Conservation (phyloP, 2,797 vertebrate species). For the Nannoperca australis region DNA sequence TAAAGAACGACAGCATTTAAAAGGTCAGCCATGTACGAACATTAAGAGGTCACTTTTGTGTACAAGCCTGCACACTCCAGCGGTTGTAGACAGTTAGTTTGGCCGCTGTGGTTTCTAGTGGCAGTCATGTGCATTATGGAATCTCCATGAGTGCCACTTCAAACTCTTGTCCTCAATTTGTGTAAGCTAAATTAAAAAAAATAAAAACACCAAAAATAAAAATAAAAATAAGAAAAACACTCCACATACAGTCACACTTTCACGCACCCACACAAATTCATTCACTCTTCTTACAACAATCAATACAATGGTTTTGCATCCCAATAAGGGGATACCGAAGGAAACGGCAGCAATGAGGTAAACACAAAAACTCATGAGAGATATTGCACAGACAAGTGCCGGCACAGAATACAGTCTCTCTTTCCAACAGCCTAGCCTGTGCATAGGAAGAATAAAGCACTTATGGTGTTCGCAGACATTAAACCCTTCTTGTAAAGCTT, state of each 20-base stretch:
- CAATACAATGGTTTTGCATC: constrained; percentile 64
- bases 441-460: constrained; percentile 99
- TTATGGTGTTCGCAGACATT: constrained; percentile 97
- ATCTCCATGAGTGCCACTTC: constrained; percentile 62
- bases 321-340: constrained; percentile 56
- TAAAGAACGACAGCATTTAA: constrained; percentile 51
- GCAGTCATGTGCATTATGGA: constrained; percentile 65
- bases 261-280: constrained; percentile 39
- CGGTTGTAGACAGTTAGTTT: constrained; percentile 55
- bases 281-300: constrained; percentile 56
- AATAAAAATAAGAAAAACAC: constrained; percentile 26
- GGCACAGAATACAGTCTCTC: constrained; percentile 94
- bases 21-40: constrained; percentile 54
- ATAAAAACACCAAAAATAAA: too few species aligned
- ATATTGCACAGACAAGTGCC: constrained; percentile 94
- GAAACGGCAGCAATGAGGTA: constrained; percentile 79
- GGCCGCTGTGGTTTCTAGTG: constrained; percentile 61
- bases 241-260: constrained; percentile 40
- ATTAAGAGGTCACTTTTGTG: constrained; percentile 73
- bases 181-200: constrained; percentile 41
- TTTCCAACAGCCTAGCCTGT: constrained; percentile 96
- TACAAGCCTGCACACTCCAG: constrained; percentile 60
- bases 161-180: constrained; percentile 52
- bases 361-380: constrained; percentile 79
- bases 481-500: constrained; percentile 91